Evolutionary conservation across 1,140 invertebrate genomes (phyloP).

Genomic region (Penaeus vannamei): DNA sequence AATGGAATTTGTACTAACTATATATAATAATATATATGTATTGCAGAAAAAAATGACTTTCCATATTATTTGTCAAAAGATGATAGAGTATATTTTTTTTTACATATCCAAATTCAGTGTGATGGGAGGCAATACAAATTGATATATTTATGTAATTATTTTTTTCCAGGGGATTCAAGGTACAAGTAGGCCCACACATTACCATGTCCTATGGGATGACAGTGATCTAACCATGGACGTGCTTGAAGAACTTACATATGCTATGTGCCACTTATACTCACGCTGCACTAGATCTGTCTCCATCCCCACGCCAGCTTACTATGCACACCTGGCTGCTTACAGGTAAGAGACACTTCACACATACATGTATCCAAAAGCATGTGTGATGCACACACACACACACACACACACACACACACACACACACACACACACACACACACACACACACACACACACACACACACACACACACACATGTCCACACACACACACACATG

Average conservation of each 20-base stretch:
- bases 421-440: too few species aligned
- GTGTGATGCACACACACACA: background rate
- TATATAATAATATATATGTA: too few species aligned
- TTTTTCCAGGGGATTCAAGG: constrained; percentile 77
- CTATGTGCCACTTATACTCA: constrained; percentile 90
- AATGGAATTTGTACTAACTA: too few species aligned
- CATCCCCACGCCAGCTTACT: constrained; percentile 94
- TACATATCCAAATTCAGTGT: too few species aligned
- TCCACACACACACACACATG: too few species aligned
- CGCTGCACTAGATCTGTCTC: constrained; percentile 90
- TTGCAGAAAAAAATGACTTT: too few species aligned
- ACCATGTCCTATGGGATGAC: constrained; percentile 89
- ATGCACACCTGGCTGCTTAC: constrained; percentile 92
- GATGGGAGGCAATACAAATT: too few species aligned
- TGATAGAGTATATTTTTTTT: too few species aligned
- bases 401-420: too few species aligned
- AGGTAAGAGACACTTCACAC: constrained; percentile 71
- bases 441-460: too few species aligned
- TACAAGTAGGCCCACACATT: constrained; percentile 90
- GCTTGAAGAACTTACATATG: constrained; percentile 87
- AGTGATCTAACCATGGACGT: constrained; percentile 81
- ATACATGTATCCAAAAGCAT: background rate
- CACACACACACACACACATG: too few species aligned
- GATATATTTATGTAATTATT: background rate
- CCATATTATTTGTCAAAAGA: too few species aligned